A percentile compares a stretch with the other conserved stretches of the same genome.
Conservation (phyloP, 1,140 invertebrate genomes). For the Zaprionus lachaisei region DNA sequence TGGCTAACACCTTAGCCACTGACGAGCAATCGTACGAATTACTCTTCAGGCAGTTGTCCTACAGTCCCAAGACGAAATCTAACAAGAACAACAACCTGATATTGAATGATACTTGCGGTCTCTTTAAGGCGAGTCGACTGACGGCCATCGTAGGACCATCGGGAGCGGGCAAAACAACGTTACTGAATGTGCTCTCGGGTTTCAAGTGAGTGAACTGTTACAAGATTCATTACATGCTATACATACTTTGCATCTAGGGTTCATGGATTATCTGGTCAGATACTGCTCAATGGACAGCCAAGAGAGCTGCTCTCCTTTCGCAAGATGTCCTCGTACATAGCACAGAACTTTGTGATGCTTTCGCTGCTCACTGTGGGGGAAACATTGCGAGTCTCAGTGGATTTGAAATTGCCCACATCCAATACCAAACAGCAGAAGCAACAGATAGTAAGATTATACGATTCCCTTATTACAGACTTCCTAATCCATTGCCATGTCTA, state of each 20-base stretch:
- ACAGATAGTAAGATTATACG: constrained; percentile 50
- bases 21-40: neutral
- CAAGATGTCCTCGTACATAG: constrained; percentile 88
- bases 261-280: constrained; percentile 86
- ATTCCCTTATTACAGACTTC: neutral
- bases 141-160: neutral
- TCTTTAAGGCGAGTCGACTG: neutral
- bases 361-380: constrained; percentile 88
- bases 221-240: neutral
- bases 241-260: constrained; percentile 39
- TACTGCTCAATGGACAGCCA: constrained; percentile 90
- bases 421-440: constrained; percentile 56
- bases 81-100: neutral
- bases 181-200: constrained; percentile 6
- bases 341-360: constrained; percentile 89
- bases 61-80: neutral
- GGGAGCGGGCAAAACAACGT: neutral
- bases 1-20: neutral
- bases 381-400: constrained; percentile 87
- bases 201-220: neutral
- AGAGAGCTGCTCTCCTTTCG: constrained; percentile 89
- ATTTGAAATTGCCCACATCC: constrained; percentile 86
- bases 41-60: constrained; percentile 1
- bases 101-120: neutral
- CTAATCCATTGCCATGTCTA: constrained; percentile 55